Evolutionary conservation across 2,113 vertebrate genomes (phyloP), one percentile per base, ranked within the genome.

Genomic region (Orthonyx spaldingii): DNA sequence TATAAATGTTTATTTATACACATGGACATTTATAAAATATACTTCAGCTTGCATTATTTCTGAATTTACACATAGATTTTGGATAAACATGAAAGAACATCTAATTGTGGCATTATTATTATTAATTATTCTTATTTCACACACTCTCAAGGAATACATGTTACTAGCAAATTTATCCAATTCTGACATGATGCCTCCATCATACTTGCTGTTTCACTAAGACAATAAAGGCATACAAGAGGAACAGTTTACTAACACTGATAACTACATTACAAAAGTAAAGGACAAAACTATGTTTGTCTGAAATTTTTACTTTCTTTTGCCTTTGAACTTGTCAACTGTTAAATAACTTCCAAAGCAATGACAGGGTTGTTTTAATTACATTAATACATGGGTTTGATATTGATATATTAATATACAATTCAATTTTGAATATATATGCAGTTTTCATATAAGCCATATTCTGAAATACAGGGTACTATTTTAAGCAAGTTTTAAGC

Each of bases 231-330:
- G 55, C 26, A 44, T n/a, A 72, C 24, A 64, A 59, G 32, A 87
- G 76, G 80, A 86, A 21, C 5, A 41, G 30, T 42, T 81, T 42
- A 9, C 21, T 72, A 77, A 71, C 32, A 72, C 37, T 28, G 17
- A 69, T 65, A 78, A 37, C 42, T 82, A 32, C 35, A 52, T 88
- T 56, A 53, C 60, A 14, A 81, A 91, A 64, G 30, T 37, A 94
- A 96, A 85, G 14, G 59, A 75, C 53, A 77, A 60, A 95, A 90
- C 11, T 28, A 55, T 14, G 39, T 53, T 87, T 55, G 71, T 33
- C 66, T 79, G 75, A 94, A 94, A 87, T 68, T 92, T 85, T 95
- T 79, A 75, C 61, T 93, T 83, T 84, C 16, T 23, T 90, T 96
- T 44, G 10, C 83, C 92, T 95, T 91, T 63, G 64, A 79, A 66